Percentiles rank a stretch among this genome's conserved stretches.
Conservation (phyloP, 2,797 vertebrate species). For the Pelochelys cantorii region DNA sequence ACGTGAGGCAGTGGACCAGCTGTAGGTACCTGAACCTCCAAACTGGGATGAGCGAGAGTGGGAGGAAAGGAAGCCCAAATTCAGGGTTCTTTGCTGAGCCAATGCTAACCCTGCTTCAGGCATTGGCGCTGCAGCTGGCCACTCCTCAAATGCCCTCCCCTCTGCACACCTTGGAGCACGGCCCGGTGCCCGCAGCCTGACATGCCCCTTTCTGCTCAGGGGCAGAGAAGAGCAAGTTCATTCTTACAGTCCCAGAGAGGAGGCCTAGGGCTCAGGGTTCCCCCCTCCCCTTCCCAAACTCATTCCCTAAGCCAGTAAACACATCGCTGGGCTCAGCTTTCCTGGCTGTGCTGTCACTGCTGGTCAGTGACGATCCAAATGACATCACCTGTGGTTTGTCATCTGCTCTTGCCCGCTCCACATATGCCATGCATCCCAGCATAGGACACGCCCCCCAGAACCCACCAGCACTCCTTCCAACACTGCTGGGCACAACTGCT, state of each 20-base stretch:
- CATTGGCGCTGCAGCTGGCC: background rate
- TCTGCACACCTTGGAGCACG: background rate
- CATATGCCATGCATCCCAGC: background rate
- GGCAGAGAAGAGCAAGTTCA: fast-evolving
- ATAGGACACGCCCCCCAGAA: background rate
- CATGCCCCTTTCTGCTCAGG: background rate
- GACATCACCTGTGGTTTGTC: background rate
- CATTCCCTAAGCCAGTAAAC: background rate
- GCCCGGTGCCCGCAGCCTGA: background rate
- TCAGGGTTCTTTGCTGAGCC: fast-evolving
- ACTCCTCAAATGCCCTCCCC: background rate
- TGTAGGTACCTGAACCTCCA: background rate
- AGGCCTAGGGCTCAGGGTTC: background rate
- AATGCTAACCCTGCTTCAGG: fast-evolving
- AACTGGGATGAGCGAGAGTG: background rate
- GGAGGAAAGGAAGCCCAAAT: fast-evolving
- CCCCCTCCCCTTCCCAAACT: background rate
- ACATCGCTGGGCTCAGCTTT: background rate
- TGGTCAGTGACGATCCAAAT: fast-evolving
- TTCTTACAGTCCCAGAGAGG: background rate
- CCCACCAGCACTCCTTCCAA: background rate
- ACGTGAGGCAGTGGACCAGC: background rate
- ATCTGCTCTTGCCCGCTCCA: background rate
- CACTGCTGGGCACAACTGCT: background rate
- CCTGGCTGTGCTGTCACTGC: background rate